Conservation (phyloP, 2,113 vertebrate genomes). For the Agapornis roseicollis region DNA sequence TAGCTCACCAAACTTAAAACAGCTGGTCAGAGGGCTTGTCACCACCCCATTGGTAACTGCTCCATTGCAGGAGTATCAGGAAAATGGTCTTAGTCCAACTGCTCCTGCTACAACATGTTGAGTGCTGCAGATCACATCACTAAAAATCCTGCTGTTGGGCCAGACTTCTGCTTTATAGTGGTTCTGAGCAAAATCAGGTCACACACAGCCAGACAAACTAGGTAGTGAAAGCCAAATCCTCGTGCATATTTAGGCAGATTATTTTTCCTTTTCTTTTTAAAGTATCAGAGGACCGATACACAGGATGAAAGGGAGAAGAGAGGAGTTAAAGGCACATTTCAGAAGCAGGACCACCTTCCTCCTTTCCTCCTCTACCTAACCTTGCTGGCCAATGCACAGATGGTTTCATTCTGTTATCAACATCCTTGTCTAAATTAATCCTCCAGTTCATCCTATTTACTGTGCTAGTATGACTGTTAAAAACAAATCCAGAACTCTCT, state of each 20-base stretch:
- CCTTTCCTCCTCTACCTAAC: background rate
- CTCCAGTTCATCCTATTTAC: background rate
- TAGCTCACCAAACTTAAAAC: background rate
- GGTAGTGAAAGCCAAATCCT: background rate
- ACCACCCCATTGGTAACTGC: background rate
- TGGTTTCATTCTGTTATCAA: background rate
- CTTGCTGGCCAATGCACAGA: background rate
- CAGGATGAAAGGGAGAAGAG: background rate
- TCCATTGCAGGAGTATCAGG: accelerated
- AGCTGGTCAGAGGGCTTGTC: background rate
- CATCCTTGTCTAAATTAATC: background rate
- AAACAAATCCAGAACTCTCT: background rate
- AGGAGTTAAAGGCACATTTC: background rate
- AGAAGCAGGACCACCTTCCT: background rate
- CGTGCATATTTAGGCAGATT: accelerated
- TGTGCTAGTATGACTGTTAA: background rate
- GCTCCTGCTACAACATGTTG: background rate
- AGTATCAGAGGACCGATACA: background rate
- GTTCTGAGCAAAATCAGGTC: background rate
- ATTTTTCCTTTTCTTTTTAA: background rate
- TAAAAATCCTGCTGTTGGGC: background rate
- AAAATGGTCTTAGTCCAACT: background rate
- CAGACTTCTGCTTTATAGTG: background rate
- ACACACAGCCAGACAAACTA: background rate
- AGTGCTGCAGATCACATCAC: accelerated